phyloP scores from a whole-genome alignment of 1,140 invertebrate species.

The Aphelenchoides avenae region DNA sequence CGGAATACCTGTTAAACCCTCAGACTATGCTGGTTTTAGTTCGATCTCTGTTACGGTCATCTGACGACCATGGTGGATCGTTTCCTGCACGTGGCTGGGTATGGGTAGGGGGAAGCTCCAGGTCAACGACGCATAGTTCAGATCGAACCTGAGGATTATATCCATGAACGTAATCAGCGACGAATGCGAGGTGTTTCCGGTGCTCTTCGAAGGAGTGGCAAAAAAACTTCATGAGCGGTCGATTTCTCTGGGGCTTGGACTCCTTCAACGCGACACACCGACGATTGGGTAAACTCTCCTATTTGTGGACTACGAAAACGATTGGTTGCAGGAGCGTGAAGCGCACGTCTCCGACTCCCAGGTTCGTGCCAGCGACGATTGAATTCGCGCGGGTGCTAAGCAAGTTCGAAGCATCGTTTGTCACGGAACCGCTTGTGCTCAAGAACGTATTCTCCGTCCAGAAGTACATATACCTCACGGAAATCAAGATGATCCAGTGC shows the following conservation, averaged over 20 bases:
- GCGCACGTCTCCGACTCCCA: constrained; percentile 9
- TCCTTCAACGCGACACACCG: constrained; percentile 11
- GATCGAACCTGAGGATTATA: neutral
- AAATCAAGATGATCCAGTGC: constrained; percentile 12
- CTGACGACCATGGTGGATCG: constrained; percentile 10
- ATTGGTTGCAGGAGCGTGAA: neutral
- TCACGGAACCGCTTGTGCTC: constrained; percentile 13
- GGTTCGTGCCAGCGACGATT: no score
- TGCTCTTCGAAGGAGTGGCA: neutral
- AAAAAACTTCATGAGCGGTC: neutral
- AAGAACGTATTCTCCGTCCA: constrained; percentile 11
- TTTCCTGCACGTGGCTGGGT: constrained; percentile 19
- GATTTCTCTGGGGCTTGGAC: constrained; percentile 15
- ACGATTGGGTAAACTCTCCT: neutral
- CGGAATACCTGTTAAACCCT: no score
- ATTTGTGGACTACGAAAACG: neutral
- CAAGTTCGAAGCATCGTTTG: constrained; percentile 33
- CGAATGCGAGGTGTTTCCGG: neutral
- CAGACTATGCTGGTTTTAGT: no score
- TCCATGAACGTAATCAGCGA: constrained; percentile 8
- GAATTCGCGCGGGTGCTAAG: constrained; percentile 15
- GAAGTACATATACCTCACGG: neutral
- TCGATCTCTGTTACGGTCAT: constrained; percentile 30
- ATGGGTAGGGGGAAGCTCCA: neutral
- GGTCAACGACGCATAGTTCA: neutral